phyloP scores from a whole-genome alignment of 2,888 invertebrate species.

The Calliopum simillimum region DNA sequence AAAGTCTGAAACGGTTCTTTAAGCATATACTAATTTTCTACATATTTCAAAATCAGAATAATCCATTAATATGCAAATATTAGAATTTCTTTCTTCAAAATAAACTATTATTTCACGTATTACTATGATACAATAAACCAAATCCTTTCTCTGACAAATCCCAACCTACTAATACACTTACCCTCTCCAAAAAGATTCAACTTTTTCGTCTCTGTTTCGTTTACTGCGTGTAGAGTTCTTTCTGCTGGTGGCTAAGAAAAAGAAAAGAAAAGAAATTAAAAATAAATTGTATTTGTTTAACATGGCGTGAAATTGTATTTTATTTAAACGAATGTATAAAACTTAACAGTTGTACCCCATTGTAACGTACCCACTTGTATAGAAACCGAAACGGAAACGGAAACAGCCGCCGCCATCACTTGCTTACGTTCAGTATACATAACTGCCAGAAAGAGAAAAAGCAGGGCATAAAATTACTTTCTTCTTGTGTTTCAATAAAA shows the following conservation, averaged over 20 bases:
- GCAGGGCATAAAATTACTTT: slow-evolving; percentile 30
- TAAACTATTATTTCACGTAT: too few species aligned
- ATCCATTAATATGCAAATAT: too few species aligned
- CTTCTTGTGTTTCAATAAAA: slow-evolving; percentile 27
- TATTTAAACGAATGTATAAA: slow-evolving; percentile 45
- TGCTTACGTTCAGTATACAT: not conserved
- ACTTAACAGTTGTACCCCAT: slow-evolving; percentile 19
- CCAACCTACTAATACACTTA: too few species aligned
- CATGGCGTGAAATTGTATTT: slow-evolving; percentile 68
- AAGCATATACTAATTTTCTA: too few species aligned
- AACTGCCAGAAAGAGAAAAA: not conserved
- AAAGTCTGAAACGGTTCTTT: too few species aligned
- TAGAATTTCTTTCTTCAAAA: too few species aligned
- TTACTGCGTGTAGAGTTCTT: not conserved
- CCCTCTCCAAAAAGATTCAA: slow-evolving; percentile 4
- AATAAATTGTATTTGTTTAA: slow-evolving; percentile 51
- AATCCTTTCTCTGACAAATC: too few species aligned
- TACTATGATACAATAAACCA: too few species aligned
- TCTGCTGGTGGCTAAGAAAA: slow-evolving; percentile 2
- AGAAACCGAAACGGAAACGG: slow-evolving; percentile 22
- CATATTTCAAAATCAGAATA: too few species aligned
- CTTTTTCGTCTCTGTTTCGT: slow-evolving; percentile 23
- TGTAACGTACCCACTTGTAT: not conserved
- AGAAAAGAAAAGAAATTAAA: not conserved
- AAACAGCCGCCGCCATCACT: slow-evolving; percentile 8